These are phyloP conservation scores for Druceiella hillmani DNA, from an alignment of 2,888 invertebrate genomes.

Conservation along the genomic window DNA sequence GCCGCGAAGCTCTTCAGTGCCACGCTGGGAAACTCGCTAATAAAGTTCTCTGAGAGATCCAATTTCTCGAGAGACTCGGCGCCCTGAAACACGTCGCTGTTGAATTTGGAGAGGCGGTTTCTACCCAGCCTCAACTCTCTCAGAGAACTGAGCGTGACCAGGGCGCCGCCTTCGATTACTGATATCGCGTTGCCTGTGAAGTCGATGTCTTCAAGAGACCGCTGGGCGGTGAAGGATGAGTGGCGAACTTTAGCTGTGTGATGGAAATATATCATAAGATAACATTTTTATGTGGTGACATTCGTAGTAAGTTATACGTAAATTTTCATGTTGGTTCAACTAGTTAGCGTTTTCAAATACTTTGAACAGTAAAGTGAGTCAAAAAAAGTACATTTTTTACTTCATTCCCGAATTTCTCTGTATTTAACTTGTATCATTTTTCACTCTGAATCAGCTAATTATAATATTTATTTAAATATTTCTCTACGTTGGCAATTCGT, in stretches of 20 bases:
- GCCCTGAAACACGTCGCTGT: slow-evolving; percentile 79
- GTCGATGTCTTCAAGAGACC: slow-evolving; percentile 67
- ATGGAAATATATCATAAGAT: background rate
- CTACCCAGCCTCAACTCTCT: slow-evolving; percentile 67
- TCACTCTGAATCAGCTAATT: no score
- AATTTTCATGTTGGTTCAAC: no score
- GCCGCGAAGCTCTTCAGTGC: slow-evolving; percentile 66
- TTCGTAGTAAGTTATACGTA: no score
- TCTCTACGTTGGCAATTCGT: no score
- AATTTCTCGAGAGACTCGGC: slow-evolving; percentile 70
- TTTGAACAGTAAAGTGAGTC: no score
- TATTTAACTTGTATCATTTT: no score
- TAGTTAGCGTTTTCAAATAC: no score
- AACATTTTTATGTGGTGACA: slow-evolving; percentile 6
- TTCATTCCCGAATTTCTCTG: no score
- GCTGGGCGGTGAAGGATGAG: slow-evolving; percentile 65
- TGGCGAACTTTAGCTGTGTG: slow-evolving; percentile 62
- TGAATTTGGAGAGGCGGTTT: slow-evolving; percentile 74
- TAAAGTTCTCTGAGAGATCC: slow-evolving; percentile 83
- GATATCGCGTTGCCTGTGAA: slow-evolving; percentile 74
- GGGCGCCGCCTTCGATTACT: slow-evolving; percentile 69
- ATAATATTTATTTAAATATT: no score
- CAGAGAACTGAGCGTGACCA: slow-evolving; percentile 61
- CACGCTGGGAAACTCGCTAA: slow-evolving; percentile 73
- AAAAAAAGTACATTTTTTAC: no score